Evolutionary conservation across 2,113 vertebrate species (phyloP), one percentile per base, ranked within the genome.

Genomic region (Forbesichthys agassizii): DNA sequence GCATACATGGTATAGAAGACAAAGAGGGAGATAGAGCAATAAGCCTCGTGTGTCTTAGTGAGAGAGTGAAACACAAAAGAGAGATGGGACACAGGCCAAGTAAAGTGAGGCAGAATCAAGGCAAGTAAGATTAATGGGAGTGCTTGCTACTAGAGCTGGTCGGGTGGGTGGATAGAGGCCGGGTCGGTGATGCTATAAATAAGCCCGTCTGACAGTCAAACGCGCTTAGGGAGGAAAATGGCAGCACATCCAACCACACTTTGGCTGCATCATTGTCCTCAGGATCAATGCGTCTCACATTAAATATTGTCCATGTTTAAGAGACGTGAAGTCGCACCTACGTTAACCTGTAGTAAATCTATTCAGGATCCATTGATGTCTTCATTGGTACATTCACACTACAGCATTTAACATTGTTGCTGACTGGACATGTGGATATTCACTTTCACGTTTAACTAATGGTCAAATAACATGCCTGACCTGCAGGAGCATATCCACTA

Each of bases 151-250:
- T 72, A 68, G 42, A 60, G 67, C 63, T 42, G 48, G 20, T 61
- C 73, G 62, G 66, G 74, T 66, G 61, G 70, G 62, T 65, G 83
- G 72, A 80, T 60, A 75, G 36, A 49, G 46, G 64, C 72, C 9
- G 1, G 36, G 55, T 59, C 9, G 52, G 52, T 11, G 69, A 64
- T 60, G 67, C 78, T 89, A 87, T 84, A 85, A 89, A 84, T 88
- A 86, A 74, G 9, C n/a, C 53, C 27, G 61, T 72, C 55, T 72
- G 74, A 86, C 55, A 81, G 75, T 58, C 65, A 74, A 59, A 79
- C 69, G 54, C 16, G 4, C 69, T 74, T 67, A 57, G 56, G 60
- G 33, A 72, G 47, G 64, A 68, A 74, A 65, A 48, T 68, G 75
- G 48, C 57, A 73, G 54, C 36, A 62, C 73, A 75, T 81, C 75